A percentile compares a stretch with the other conserved stretches of the same genome.
Evolutionary conservation across 1,140 invertebrate species (phyloP).

Genomic region (Ooceraea biroi): DNA sequence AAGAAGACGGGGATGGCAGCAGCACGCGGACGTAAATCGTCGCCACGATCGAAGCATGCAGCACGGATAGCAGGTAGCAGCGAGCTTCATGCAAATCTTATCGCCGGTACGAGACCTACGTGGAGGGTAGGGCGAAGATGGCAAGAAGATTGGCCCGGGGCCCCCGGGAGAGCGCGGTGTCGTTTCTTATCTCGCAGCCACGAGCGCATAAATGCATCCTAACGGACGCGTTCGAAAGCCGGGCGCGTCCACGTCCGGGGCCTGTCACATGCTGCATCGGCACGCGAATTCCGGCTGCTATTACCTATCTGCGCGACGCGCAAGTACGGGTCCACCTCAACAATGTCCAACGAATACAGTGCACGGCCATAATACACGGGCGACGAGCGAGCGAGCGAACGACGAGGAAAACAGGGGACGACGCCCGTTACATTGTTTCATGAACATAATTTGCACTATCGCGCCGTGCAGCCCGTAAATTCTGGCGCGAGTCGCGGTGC

Average conservation of each 20-base stretch:
- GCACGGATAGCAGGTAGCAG: background rate
- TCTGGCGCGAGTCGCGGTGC: constrained; percentile 60
- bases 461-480: constrained; percentile 77
- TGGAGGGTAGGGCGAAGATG: constrained; percentile 68
- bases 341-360: constrained; percentile 32
- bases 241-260: constrained; percentile 32
- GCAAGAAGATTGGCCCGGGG: constrained; percentile 79
- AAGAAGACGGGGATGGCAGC: constrained; percentile 29
- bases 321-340: constrained; percentile 7
- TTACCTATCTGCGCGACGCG: background rate
- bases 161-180: constrained; percentile 72
- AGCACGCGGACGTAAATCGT: constrained; percentile 72
- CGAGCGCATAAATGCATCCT: constrained; percentile 82
- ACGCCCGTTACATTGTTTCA: constrained; percentile 79
- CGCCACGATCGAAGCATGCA: constrained; percentile 63
- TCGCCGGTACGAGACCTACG: constrained; percentile 65
- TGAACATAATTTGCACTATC: constrained; percentile 84
- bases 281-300: constrained; percentile 31
- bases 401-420: constrained; percentile 42
- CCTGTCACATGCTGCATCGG: constrained; percentile 46
- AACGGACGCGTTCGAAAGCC: constrained; percentile 70
- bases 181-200: constrained; percentile 81
- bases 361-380: constrained; percentile 42
- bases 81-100: constrained; percentile 71
- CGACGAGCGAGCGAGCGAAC: constrained; percentile 10